Percentiles rank a stretch among this genome's conserved stretches.
phyloP scores from a whole-genome alignment of 2,888 invertebrate genomes.

The Drosophila merina region DNA sequence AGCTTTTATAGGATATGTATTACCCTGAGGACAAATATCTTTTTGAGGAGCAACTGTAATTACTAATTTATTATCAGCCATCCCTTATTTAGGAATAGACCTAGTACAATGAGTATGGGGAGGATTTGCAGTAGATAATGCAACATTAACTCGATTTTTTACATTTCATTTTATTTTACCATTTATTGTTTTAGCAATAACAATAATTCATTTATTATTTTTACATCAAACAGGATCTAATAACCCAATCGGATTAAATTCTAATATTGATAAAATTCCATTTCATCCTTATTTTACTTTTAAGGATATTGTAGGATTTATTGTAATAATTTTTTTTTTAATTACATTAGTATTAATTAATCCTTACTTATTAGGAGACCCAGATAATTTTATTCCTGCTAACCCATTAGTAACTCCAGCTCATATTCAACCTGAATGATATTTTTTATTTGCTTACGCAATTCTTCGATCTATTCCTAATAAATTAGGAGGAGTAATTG shows the following conservation, averaged over 20 bases:
- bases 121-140: conserved; percentile 89
- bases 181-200: conserved; percentile 87
- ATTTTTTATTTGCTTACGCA: no score
- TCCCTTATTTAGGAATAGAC: conserved; percentile 87
- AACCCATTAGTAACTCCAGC: conserved; percentile 86
- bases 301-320: conserved; percentile 87
- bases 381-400: conserved; percentile 89
- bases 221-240: conserved; percentile 63
- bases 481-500: no score
- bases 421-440: conserved; percentile 94
- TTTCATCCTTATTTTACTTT: conserved; percentile 87
- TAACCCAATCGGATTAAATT: conserved; percentile 84
- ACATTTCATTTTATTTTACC: conserved; percentile 90
- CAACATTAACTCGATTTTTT: conserved; percentile 90
- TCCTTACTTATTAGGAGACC: conserved; percentile 88
- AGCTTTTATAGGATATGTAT: conserved; percentile 91
- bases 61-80: conserved; percentile 87
- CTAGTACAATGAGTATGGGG: conserved; percentile 91
- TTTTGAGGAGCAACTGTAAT: conserved; percentile 89
- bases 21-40: conserved; percentile 92
- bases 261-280: conserved; percentile 88
- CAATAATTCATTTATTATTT: conserved; percentile 87
- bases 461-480: no score
- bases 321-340: conserved; percentile 85
- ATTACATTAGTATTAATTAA: conserved; percentile 85